Evolutionary conservation across 2,888 invertebrate species (phyloP).

Genomic region (Tenthredo mesomela): DNA sequence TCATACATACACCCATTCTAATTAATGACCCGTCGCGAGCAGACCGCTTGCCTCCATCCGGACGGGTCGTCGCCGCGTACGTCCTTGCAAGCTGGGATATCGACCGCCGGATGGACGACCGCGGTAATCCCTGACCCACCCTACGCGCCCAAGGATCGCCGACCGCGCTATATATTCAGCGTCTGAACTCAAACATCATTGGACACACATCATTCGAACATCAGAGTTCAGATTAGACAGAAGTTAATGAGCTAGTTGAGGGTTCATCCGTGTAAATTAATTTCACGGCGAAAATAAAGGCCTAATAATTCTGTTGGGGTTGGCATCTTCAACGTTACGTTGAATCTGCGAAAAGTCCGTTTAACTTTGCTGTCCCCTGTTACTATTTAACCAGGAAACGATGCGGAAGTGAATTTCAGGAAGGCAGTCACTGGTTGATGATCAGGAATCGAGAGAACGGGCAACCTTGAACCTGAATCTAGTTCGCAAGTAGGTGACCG

Average conservation of each 20-base stretch:
- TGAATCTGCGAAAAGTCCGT: background rate
- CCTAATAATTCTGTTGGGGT: background rate
- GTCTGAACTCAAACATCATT: background rate
- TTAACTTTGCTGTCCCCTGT: background rate
- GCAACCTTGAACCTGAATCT: constrained; percentile 23
- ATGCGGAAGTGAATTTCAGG: background rate
- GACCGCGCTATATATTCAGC: constrained; percentile 7
- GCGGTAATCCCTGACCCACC: constrained; percentile 46
- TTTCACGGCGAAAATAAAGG: background rate
- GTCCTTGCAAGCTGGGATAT: constrained; percentile 43
- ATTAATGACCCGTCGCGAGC: constrained; percentile 39
- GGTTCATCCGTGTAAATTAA: background rate
- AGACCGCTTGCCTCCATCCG: constrained; percentile 45
- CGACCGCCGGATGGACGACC: constrained; percentile 12
- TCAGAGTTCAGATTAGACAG: background rate
- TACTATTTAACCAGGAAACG: background rate
- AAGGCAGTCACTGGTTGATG: background rate
- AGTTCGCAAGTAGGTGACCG: background rate
- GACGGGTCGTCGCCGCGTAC: constrained; percentile 6
- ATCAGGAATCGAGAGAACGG: background rate
- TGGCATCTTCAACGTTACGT: background rate
- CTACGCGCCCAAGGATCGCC: constrained; percentile 38
- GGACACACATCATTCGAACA: background rate
- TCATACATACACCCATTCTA: constrained; percentile 44
- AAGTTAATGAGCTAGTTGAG: background rate